Percentiles rank a stretch among this genome's conserved stretches.
phyloP scores from a whole-genome alignment of 2,113 vertebrate genomes.

The Chionis minor region DNA sequence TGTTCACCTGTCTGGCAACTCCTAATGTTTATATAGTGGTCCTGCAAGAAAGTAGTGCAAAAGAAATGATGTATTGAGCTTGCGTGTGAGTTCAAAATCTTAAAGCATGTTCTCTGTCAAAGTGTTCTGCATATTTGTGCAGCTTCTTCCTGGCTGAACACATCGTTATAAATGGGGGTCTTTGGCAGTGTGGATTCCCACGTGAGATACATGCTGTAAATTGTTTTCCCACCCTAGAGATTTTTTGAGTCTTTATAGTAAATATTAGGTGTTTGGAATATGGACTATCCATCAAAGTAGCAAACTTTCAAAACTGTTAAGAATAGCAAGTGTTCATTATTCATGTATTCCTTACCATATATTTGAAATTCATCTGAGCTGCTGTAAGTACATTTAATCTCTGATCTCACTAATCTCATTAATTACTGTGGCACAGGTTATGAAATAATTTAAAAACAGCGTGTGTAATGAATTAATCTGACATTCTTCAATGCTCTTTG shows the following conservation, averaged over 20 bases:
- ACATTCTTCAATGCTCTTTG: neutral
- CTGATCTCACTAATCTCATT: conserved; percentile 30
- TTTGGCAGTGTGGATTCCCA: neutral
- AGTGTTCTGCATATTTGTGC: neutral
- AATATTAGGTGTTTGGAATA: neutral
- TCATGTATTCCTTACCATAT: neutral
- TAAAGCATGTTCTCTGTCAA: neutral
- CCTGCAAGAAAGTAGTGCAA: neutral
- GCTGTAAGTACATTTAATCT: neutral
- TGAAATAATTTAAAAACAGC: neutral
- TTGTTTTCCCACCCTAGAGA: neutral
- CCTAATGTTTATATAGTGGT: neutral
- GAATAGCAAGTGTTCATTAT: neutral
- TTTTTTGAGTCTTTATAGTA: neutral
- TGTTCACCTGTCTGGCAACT: neutral
- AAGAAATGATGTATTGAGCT: neutral
- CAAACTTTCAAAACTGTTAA: neutral
- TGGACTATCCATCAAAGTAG: neutral
- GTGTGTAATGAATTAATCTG: neutral
- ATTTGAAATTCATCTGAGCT: conserved; percentile 29
- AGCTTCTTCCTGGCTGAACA: neutral
- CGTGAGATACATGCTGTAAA: neutral
- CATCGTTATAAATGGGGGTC: neutral
- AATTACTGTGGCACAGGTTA: conserved; percentile 16
- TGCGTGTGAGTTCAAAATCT: neutral